Evolutionary conservation across 2,113 vertebrate species (phyloP).

Genomic region (Raphicerus campestris): DNA sequence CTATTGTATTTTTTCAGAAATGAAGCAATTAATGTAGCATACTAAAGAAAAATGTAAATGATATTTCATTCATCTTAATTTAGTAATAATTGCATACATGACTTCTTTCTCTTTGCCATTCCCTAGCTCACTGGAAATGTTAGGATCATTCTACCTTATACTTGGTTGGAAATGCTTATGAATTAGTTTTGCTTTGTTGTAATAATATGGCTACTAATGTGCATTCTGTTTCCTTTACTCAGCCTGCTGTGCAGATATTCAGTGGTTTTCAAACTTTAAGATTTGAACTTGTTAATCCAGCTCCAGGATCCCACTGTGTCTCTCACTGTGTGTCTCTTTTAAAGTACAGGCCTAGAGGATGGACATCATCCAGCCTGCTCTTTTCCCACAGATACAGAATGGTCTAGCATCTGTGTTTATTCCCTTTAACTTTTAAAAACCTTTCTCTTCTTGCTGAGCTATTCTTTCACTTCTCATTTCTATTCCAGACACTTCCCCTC

Average conservation of each 20-base stretch:
- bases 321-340: not conserved
- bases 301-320: not conserved
- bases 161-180: not conserved
- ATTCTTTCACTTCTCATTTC: not conserved
- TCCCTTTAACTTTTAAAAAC: not conserved
- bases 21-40: not conserved
- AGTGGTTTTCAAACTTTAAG: not conserved
- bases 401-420: not conserved
- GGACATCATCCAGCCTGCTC: not conserved
- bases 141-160: not conserved
- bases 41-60: not conserved
- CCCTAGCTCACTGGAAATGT: not conserved
- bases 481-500: not conserved
- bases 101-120: not conserved
- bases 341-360: not conserved
- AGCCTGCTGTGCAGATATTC: not conserved
- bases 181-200: conserved; percentile 14
- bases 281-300: not conserved
- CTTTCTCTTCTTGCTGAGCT: not conserved
- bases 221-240: not conserved
- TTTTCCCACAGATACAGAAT: not conserved
- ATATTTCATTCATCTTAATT: not conserved
- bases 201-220: not conserved
- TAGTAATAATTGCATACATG: not conserved
- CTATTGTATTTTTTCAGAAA: not conserved